phyloP scores from a whole-genome alignment of 2,888 invertebrate species.

The Orthosia gracilis region DNA sequence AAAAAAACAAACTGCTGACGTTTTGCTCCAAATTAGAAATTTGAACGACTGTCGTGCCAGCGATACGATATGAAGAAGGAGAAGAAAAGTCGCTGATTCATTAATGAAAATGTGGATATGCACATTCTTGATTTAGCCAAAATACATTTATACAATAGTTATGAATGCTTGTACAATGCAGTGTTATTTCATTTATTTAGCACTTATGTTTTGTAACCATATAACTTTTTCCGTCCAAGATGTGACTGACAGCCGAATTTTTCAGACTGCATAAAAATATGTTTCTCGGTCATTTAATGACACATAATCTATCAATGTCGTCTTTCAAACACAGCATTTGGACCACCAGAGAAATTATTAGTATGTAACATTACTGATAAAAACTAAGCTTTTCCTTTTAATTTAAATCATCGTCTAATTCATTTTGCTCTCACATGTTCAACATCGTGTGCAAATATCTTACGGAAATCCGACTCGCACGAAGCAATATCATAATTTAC shows the following conservation, averaged over 20 bases:
- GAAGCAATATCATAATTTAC: not conserved
- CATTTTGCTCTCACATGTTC: not conserved
- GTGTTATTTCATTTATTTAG: too few species aligned
- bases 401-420: not conserved
- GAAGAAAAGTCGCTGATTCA: too few species aligned
- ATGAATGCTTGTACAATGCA: too few species aligned
- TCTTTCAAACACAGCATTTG: not conserved
- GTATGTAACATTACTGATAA: not conserved
- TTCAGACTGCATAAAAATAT: not conserved
- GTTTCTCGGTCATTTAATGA: not conserved
- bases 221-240: not conserved
- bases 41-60: too few species aligned
- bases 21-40: not conserved
- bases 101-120: too few species aligned
- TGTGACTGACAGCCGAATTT: not conserved
- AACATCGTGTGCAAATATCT: conserved; percentile 3
- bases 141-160: too few species aligned
- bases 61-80: too few species aligned
- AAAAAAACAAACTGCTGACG: conserved; percentile 2
- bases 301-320: not conserved
- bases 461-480: not conserved
- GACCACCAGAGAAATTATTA: not conserved
- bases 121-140: too few species aligned
- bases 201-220: too few species aligned
- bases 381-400: not conserved